These are phyloP conservation scores for Rhagoletis zephyria DNA, from an alignment of 1,140 invertebrate genomes.

Conservation along the genomic window DNA sequence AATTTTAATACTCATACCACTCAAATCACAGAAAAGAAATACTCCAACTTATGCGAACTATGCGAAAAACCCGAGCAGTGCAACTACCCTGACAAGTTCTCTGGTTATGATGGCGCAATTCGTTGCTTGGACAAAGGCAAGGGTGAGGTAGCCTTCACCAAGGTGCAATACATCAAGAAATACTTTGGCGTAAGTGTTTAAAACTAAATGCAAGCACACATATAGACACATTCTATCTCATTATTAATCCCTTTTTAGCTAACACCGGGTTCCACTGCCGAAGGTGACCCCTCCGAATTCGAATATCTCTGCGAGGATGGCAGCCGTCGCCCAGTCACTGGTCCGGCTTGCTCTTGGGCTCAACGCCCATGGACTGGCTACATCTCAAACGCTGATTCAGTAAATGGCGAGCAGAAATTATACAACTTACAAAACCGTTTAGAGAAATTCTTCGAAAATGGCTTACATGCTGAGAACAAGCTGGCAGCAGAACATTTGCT, in stretches of 20 bases:
- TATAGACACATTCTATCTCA: not conserved
- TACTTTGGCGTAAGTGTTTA: constrained; percentile 79
- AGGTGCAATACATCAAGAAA: constrained; percentile 84
- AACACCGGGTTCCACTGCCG: constrained; percentile 59
- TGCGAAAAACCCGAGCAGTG: constrained; percentile 83
- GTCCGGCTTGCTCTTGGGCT: constrained; percentile 85
- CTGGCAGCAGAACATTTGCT: constrained; percentile 74
- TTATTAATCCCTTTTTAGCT: constrained; percentile 59
- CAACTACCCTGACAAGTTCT: constrained; percentile 86
- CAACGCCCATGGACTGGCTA: constrained; percentile 86
- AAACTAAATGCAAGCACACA: not conserved
- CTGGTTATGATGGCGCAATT: constrained; percentile 88
- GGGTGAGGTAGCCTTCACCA: constrained; percentile 88
- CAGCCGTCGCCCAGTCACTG: constrained; percentile 78
- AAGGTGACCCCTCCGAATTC: constrained; percentile 77
- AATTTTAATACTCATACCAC: not conserved
- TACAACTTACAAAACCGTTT: constrained; percentile 67
- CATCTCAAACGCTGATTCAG: constrained; percentile 78
- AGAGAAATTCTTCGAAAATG: constrained; percentile 69
- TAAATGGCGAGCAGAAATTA: constrained; percentile 73
- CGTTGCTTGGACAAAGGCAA: constrained; percentile 84
- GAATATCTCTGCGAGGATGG: constrained; percentile 89
- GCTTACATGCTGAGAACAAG: constrained; percentile 67
- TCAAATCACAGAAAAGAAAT: constrained; percentile 77
- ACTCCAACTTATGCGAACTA: constrained; percentile 81